phyloP scores from a whole-genome alignment of 1,140 invertebrate genomes.

The Drosophila pseudoananassae region DNA sequence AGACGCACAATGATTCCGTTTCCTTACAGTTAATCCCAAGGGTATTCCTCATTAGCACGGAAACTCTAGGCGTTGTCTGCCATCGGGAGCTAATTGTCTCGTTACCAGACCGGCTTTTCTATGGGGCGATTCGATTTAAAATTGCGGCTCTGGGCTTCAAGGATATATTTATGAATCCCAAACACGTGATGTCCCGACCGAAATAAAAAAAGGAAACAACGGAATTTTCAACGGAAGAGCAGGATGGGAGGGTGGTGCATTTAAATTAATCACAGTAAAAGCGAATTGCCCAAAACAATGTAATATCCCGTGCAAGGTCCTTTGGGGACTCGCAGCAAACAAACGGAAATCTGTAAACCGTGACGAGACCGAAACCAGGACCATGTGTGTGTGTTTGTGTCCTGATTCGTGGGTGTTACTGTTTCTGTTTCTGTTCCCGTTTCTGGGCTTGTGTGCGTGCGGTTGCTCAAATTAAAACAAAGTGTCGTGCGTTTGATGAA shows the following conservation, averaged over 20 bases:
- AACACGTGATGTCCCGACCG: constrained; percentile 60
- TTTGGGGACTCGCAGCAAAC: constrained; percentile 47
- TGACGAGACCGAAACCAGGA: constrained; percentile 76
- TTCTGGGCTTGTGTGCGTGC: constrained; percentile 63
- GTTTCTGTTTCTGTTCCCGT: constrained; percentile 10
- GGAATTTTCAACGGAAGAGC: constrained; percentile 9
- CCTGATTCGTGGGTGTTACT: constrained; percentile 3
- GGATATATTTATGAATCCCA: constrained; percentile 74
- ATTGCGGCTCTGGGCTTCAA: constrained; percentile 52
- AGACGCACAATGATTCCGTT: constrained; percentile 30
- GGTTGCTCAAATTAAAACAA: constrained; percentile 81
- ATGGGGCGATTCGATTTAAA: constrained; percentile 76
- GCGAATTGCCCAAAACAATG: constrained; percentile 81
- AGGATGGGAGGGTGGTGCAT: constrained; percentile 44
- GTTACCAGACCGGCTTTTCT: constrained; percentile 6
- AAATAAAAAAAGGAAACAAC: constrained; percentile 19
- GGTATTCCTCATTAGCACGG: constrained; percentile 63
- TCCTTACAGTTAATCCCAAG: constrained; percentile 7
- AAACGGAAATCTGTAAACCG: constrained; percentile 77
- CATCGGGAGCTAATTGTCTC: constrained; percentile 63
- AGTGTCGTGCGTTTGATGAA: constrained; percentile 82
- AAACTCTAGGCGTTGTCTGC: constrained; percentile 73
- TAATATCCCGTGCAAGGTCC: constrained; percentile 70
- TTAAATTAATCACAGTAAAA: constrained; percentile 82
- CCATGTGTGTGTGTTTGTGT: constrained; percentile 7